Conservation (phyloP, 2,888 invertebrate species). For the Mellilla xanthometata region DNA sequence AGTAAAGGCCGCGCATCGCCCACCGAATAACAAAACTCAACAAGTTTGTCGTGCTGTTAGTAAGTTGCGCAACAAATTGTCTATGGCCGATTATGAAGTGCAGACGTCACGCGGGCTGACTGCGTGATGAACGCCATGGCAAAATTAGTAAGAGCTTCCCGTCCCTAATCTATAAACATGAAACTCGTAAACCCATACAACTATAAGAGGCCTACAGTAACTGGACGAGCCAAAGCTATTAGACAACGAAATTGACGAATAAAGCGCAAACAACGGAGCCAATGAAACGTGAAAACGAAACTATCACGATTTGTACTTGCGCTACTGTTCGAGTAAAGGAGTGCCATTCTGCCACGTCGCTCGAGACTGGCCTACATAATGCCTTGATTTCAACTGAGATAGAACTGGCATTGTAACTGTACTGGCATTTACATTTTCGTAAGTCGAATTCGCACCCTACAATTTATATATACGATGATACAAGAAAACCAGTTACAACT, state of each 20-base stretch:
- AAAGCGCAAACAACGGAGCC: conserved; percentile 59
- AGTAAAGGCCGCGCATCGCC: conserved; percentile 61
- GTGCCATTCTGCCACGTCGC: conserved; percentile 59
- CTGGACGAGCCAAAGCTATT: conserved; percentile 52
- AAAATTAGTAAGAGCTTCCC: conserved; percentile 43
- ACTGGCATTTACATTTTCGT: conserved; percentile 70
- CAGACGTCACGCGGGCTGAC: conserved; percentile 59
- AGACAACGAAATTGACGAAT: conserved; percentile 59
- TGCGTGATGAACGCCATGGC: conserved; percentile 49
- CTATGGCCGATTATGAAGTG: conserved; percentile 57
- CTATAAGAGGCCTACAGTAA: conserved; percentile 50
- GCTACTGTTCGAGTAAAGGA: conserved; percentile 68
- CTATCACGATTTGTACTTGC: conserved; percentile 69
- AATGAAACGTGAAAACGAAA: conserved; percentile 74
- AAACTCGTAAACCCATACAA: conserved; percentile 39
- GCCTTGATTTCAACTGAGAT: conserved; percentile 70
- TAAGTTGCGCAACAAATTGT: conserved; percentile 66
- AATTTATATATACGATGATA: conserved; percentile 62
- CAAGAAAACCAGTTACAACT: conserved; percentile 68
- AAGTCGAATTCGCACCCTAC: conserved; percentile 60
- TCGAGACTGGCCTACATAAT: conserved; percentile 64
- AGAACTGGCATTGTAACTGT: conserved; percentile 70
- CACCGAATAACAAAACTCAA: conserved; percentile 65
- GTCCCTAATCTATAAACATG: conserved; percentile 33
- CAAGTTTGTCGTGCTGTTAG: conserved; percentile 47